phyloP scores from a whole-genome alignment of 64 coral and sea anemone genomes.

The Actinia equina region DNA sequence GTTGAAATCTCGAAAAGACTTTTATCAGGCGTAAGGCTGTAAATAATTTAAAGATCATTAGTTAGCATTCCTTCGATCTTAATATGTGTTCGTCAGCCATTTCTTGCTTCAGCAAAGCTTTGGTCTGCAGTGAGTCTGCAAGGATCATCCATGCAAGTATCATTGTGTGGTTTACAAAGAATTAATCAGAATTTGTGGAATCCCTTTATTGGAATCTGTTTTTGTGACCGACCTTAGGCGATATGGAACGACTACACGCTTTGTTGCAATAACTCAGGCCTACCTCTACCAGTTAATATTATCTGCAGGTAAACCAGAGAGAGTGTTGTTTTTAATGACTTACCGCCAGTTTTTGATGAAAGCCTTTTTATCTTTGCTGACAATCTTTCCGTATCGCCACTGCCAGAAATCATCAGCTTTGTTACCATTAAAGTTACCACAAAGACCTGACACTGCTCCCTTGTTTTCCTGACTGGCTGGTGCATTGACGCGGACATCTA shows the following conservation, averaged over 20 bases:
- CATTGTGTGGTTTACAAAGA: too few relatives aligned
- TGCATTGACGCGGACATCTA: constrained; percentile 5
- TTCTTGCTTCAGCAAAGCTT: too few relatives aligned
- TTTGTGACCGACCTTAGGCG: too few relatives aligned
- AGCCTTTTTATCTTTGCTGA: background rate
- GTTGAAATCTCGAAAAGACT: background rate
- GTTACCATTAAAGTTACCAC: background rate
- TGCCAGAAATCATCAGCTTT: background rate
- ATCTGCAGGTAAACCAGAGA: too few relatives aligned
- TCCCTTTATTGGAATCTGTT: too few relatives aligned
- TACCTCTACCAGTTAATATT: too few relatives aligned
- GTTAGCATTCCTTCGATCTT: background rate
- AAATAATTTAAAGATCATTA: background rate
- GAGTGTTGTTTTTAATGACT: background rate
- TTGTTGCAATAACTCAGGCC: too few relatives aligned
- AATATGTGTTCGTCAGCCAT: background rate
- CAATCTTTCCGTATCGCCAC: background rate
- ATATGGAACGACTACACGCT: too few relatives aligned
- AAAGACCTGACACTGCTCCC: background rate
- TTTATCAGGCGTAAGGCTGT: background rate
- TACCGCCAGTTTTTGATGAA: background rate
- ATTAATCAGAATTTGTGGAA: too few relatives aligned
- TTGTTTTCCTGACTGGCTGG: background rate
- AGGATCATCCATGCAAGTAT: too few relatives aligned
- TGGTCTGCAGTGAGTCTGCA: too few relatives aligned